A percentile compares a stretch with the other conserved stretches of the same genome.
Evolutionary conservation across 2,888 invertebrate genomes (phyloP).

Genomic region (Nemotelus pantherinus): DNA sequence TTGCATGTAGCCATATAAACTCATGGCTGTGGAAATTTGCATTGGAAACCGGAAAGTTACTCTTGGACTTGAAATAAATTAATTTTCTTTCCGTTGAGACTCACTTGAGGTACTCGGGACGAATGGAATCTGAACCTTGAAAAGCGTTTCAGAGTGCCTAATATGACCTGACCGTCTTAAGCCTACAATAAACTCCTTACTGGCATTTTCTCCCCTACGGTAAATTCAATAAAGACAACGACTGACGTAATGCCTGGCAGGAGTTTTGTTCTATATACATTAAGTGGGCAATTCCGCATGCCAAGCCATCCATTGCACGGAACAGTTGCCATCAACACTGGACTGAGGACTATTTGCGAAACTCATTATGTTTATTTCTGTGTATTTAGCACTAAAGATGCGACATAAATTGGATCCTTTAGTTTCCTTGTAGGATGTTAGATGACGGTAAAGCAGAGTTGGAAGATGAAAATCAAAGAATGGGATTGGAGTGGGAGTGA

Average conservation of each 20-base stretch:
- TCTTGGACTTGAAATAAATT: too few species aligned
- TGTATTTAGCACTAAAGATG: conserved; percentile 49
- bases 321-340: neutral
- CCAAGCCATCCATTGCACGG: conserved; percentile 11
- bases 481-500: neutral
- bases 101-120: too few species aligned
- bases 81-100: too few species aligned
- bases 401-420: conserved; percentile 47
- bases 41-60: too few species aligned
- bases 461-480: neutral
- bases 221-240: neutral
- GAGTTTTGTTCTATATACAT: neutral
- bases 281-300: conserved; percentile 22
- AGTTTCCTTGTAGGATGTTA: neutral
- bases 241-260: too few species aligned
- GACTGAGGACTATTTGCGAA: conserved; percentile 38
- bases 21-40: too few species aligned
- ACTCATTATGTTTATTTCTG: conserved; percentile 49
- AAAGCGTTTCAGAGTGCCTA: too few species aligned
- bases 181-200: too few species aligned
- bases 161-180: too few species aligned
- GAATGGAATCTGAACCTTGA: too few species aligned
- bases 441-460: too few species aligned
- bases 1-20: too few species aligned
- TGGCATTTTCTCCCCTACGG: neutral